Conservation (phyloP, 2,113 vertebrate genomes). For the Tinamus guttatus region DNA sequence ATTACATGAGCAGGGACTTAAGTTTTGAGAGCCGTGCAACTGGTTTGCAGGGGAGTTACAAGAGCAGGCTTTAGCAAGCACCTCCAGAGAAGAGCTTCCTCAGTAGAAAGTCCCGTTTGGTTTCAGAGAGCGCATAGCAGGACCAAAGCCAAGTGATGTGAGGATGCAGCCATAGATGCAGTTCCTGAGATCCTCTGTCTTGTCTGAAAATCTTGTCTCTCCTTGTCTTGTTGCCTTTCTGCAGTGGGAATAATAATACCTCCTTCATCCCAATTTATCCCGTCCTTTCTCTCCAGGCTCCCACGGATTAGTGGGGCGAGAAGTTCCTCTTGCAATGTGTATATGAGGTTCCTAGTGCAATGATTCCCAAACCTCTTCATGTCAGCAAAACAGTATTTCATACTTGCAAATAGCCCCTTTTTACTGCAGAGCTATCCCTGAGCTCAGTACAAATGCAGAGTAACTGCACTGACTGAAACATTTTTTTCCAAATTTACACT, state of each 20-base stretch:
- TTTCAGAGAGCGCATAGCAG: neutral
- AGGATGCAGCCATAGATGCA: accelerated
- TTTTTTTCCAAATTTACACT: neutral
- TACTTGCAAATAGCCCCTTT: neutral
- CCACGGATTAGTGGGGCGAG: neutral
- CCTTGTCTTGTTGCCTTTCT: neutral
- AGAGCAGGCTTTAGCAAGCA: neutral
- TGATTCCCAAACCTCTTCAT: neutral
- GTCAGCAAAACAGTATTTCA: neutral
- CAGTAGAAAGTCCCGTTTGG: neutral
- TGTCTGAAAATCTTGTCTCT: neutral
- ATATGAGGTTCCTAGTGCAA: neutral
- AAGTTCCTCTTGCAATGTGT: neutral
- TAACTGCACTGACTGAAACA: neutral
- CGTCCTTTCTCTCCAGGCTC: neutral
- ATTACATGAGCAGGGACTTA: neutral
- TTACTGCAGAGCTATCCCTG: neutral
- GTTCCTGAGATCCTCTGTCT: neutral
- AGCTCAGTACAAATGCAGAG: neutral
- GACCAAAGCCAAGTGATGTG: neutral
- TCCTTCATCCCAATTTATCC: neutral
- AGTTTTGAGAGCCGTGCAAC: neutral
- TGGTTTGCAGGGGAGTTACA: neutral
- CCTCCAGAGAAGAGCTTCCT: neutral
- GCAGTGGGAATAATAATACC: neutral